Percentiles rank a stretch among this genome's conserved stretches.
Conservation (phyloP, 2,888 invertebrate species). For the Actias luna region DNA sequence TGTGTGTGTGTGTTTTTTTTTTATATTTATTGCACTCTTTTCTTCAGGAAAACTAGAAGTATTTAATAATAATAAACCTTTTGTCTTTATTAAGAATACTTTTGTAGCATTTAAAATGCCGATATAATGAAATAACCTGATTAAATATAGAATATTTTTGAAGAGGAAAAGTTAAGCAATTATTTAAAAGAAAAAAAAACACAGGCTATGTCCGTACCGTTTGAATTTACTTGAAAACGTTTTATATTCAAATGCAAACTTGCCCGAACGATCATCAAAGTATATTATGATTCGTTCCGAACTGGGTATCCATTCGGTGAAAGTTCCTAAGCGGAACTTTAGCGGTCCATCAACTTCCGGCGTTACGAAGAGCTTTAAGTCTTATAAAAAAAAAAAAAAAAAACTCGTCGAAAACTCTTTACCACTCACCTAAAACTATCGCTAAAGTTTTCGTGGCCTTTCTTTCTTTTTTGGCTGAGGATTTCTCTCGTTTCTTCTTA, state of each 20-base stretch:
- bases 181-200: neutral
- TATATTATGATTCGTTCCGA: slow-evolving; percentile 5
- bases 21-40: too few species aligned
- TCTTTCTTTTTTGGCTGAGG: slow-evolving; percentile 95
- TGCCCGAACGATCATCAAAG: neutral
- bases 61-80: too few species aligned
- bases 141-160: too few species aligned
- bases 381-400: slow-evolving; percentile 18
- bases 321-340: slow-evolving; percentile 15
- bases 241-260: neutral
- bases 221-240: neutral
- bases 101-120: too few species aligned
- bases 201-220: neutral
- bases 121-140: too few species aligned
- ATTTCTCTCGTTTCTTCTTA: slow-evolving; percentile 96
- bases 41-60: too few species aligned
- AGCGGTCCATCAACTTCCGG: slow-evolving; percentile 17
- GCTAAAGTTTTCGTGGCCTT: slow-evolving; percentile 99
- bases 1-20: too few species aligned
- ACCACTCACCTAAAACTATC: slow-evolving; percentile 95
- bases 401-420: slow-evolving; percentile 16
- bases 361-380: slow-evolving; percentile 17
- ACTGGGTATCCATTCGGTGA: slow-evolving; percentile 12
- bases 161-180: neutral
- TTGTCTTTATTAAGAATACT: too few species aligned